phyloP scores from a whole-genome alignment of 2,797 vertebrate species.

The Columba guinea region DNA sequence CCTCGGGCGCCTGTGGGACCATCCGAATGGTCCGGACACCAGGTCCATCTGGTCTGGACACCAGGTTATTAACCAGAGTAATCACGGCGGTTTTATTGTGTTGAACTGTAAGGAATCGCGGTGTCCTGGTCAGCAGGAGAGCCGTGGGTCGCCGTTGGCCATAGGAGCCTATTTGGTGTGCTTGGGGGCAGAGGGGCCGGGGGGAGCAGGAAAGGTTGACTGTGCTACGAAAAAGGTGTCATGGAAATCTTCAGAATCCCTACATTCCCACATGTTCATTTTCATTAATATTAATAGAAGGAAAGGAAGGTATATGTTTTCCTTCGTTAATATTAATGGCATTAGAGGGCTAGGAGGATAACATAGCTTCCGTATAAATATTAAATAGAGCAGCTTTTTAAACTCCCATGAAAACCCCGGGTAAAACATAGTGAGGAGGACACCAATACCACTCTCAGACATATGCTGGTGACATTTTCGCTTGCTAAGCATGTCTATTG shows the following conservation, averaged over 20 bases:
- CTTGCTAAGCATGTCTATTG: neutral
- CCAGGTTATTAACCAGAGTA: neutral
- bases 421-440: neutral
- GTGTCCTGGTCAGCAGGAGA: neutral
- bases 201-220: neutral
- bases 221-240: neutral
- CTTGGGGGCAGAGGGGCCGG: neutral
- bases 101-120: neutral
- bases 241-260: neutral
- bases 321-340: neutral
- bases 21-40: no score
- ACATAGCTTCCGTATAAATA: neutral
- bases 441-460: neutral
- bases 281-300: neutral
- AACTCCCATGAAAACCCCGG: neutral
- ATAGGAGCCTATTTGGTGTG: rapidly evolving
- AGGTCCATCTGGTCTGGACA: no score
- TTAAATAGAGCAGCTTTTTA: neutral
- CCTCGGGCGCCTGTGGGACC: neutral
- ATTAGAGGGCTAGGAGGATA: neutral
- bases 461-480: neutral
- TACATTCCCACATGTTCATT: neutral
- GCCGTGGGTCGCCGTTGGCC: neutral
- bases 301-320: neutral
- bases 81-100: rapidly evolving